A percentile compares a stretch with the other conserved stretches of the same genome.
phyloP scores from a whole-genome alignment of 2,797 vertebrate genomes.

The Alectoris magna region DNA sequence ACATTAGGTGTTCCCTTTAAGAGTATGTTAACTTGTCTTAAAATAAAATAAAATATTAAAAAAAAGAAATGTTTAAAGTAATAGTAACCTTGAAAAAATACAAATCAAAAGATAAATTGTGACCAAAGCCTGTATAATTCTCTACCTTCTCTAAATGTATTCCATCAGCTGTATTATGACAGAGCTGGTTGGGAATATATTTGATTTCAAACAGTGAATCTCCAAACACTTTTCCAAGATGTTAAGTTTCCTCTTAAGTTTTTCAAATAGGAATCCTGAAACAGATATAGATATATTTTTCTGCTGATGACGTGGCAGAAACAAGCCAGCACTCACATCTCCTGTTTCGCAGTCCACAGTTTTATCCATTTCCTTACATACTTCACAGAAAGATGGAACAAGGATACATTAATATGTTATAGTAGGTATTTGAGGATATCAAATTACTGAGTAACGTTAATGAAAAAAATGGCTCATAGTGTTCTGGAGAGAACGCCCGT shows the following conservation, averaged over 20 bases:
- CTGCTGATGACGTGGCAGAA: neutral
- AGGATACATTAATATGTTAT: neutral
- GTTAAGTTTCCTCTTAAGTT: neutral
- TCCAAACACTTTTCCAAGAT: neutral
- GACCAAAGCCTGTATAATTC: neutral
- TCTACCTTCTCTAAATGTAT: neutral
- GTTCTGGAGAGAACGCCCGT: neutral
- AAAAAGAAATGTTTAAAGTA: neutral
- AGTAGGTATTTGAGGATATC: neutral
- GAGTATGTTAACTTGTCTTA: neutral
- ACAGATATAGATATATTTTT: neutral
- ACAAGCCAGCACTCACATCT: neutral
- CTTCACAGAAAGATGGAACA: neutral
- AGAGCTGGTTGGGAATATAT: neutral
- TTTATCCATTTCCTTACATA: neutral
- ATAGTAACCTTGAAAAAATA: neutral
- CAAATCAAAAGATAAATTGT: conserved; percentile 9
- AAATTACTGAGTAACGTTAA: neutral
- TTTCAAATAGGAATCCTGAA: neutral
- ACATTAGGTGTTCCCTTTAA: neutral
- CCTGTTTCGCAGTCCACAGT: neutral
- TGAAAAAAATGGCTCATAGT: neutral
- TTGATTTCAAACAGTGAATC: neutral
- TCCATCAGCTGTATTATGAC: neutral
- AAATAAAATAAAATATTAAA: neutral